Conservation (phyloP, 2,888 invertebrate genomes). For the Microctonus brassicae region DNA sequence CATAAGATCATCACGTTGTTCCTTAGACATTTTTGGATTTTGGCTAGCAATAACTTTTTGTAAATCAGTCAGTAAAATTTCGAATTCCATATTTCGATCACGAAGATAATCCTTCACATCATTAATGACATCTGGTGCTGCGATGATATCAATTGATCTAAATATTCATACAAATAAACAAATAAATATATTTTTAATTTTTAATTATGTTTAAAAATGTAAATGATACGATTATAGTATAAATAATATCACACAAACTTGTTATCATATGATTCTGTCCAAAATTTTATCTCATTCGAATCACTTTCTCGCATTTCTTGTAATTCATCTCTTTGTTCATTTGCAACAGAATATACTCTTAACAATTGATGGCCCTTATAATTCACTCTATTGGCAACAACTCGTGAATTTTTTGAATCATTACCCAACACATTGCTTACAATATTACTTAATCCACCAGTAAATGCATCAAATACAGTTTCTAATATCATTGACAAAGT, state of each 20-base stretch:
- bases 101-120: slow-evolving; percentile 75
- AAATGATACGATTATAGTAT: not conserved
- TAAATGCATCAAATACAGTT: slow-evolving; percentile 54
- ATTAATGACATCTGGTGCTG: slow-evolving; percentile 77
- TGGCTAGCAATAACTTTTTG: slow-evolving; percentile 79
- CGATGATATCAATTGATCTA: slow-evolving; percentile 78
- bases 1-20: slow-evolving; percentile 74
- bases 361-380: slow-evolving; percentile 74
- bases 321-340: slow-evolving; percentile 69
- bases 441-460: slow-evolving; percentile 55
- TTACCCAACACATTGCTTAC: slow-evolving; percentile 56
- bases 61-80: slow-evolving; percentile 80
- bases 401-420: slow-evolving; percentile 52
- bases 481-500: slow-evolving; percentile 58
- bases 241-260: slow-evolving; percentile 49
- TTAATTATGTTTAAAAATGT: too few relatives aligned
- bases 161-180: not conserved
- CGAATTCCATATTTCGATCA: slow-evolving; percentile 75
- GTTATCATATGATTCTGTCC: slow-evolving; percentile 73
- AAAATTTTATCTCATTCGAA: slow-evolving; percentile 74
- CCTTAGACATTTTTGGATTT: slow-evolving; percentile 76
- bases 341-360: slow-evolving; percentile 69
- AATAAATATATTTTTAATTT: too few relatives aligned
- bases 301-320: slow-evolving; percentile 69
- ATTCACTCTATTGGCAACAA: slow-evolving; percentile 56